Evolutionary conservation across 2,113 vertebrate species (phyloP), one percentile per base, ranked within the genome.

Genomic region (Brienomyrus longianalis): DNA sequence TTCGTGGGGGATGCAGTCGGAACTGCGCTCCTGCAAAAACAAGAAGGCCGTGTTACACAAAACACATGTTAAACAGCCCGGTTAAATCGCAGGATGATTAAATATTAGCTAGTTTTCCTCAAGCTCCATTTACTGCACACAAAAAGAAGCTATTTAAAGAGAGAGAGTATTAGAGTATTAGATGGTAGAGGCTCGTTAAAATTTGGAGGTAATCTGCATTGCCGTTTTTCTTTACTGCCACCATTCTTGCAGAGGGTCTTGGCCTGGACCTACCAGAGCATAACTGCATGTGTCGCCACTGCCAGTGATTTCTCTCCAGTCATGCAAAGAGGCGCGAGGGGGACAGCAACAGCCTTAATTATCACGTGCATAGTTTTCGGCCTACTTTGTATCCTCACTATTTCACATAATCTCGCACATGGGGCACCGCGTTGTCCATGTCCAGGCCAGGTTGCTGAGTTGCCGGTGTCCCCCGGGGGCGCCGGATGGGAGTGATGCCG

Each of bases 21-120:
- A 45, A 48, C 27, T 88, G 88, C 48, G 50, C 66, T 35, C 77
- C 88, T 31, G 83, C 83, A 45, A 51, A 56, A 87, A 59, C 70
- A 90, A 50, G 62, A 35, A 35, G 50, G n/a, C 3, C 21, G 13
- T n/a, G 83, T 70, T 54, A 31, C 83, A 52, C 66, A 62, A 88
- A 31, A 39, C n/a, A 90, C 50, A 90, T 85, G 54, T 91, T 88
- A 62, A 86, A 47, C 88, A 31, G 23, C 27, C 70, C 31, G 43
- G n/a, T 89, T 87, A 89, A 87, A 74, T 89, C 45, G 51, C 66
- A n/a, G n/a, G 15, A 80, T 80, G 54, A 91, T 91, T 90, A 90
- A 89, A 91, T 91, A 91, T 90, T 86, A 89, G 84, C 62, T 70
- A 45, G 87, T 88, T 80, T 89, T 27, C 50, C 59, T 77, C 89